phyloP scores from a whole-genome alignment of 2,113 vertebrate genomes.

The Lepisosteus osseus region DNA sequence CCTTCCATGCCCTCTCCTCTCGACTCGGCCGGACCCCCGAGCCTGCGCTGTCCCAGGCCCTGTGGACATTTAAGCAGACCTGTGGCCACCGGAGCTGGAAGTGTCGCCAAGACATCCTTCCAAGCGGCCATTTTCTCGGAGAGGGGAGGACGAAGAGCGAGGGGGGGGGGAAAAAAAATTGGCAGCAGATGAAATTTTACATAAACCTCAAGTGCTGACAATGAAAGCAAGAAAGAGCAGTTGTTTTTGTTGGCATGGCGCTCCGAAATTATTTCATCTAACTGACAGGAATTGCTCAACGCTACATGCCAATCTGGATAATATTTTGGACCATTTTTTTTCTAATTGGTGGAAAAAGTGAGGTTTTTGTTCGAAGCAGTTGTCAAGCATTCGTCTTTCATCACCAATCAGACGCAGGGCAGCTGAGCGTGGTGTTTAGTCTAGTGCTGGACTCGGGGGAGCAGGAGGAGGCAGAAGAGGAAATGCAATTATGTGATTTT shows the following conservation, averaged over 20 bases:
- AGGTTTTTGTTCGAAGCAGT: conserved; percentile 77
- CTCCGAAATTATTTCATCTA: conserved; percentile 79
- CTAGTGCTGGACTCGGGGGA: conserved; percentile 82
- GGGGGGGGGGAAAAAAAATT: conserved; percentile 47
- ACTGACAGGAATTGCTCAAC: conserved; percentile 71
- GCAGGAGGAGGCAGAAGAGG: conserved; percentile 70
- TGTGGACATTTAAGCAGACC: no score
- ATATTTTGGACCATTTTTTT: conserved; percentile 63
- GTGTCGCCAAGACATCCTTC: conserved; percentile 36
- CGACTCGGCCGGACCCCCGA: no score
- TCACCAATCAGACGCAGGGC: conserved; percentile 77
- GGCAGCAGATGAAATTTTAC: conserved; percentile 49
- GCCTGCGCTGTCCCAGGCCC: no score
- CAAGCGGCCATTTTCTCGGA: conserved; percentile 34
- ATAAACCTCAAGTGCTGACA: conserved; percentile 73
- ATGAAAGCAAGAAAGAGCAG: conserved; percentile 72
- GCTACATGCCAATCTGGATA: conserved; percentile 69
- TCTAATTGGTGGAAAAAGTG: conserved; percentile 85
- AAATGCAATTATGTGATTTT: conserved; percentile 71
- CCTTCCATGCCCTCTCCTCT: no score
- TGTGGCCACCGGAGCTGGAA: conserved; percentile 31
- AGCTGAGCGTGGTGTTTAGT: conserved; percentile 93
- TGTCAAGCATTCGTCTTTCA: conserved; percentile 86
- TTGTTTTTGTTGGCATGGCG: conserved; percentile 82
- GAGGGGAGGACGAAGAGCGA: conserved; percentile 36